Evolutionary conservation across 2,113 vertebrate species (phyloP), one percentile per base, ranked within the genome.

Genomic region (Andinoacara biseriatus): DNA sequence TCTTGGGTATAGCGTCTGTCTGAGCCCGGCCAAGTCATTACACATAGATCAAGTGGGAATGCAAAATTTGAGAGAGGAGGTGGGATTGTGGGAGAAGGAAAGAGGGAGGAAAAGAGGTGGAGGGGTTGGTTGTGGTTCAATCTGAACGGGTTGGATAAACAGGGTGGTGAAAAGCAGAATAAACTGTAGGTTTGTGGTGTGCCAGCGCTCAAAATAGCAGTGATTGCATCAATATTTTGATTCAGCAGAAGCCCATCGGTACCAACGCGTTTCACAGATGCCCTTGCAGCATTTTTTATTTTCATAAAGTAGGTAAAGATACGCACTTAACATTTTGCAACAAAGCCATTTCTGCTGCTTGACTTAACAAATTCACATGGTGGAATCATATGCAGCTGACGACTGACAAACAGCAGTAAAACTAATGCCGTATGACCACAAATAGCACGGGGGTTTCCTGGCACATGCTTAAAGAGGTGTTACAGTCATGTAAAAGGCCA

Each of bases 181-280:
- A 94, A 94, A 94, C 92, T 92, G 85, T 83, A 90, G 84, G 92
- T 92, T 90, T 94, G 90, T 81, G 92, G 92, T 90, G 81, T 92
- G 84, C 92, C 89, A 80, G 82, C 86, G 58, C 91, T 91, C 80
- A 91, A 94, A 94, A 94, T 92, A 93, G 88, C 83, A 83, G 54
- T 81, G 84, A 93, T 92, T 92, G 89, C 89, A 92, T 91, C 90
- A 92, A 89, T 92, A 89, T 90, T 92, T 89, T 89, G 89, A 87
- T 91, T 89, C 78, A 63, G 88, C 83, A 76, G 82, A 81, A 88
- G 80, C 46, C 80, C 78, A 72, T 86, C 84, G 63, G 81, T 59
- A 76, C 56, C 83, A 57, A 63, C 77, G 33, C 43, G 67, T 87
- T 85, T 52, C 58, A 80, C 52, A 56, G 72, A 33, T 15, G 26